Evolutionary conservation across 2,797 vertebrate species (phyloP).

Genomic region (Iguana delicatissima): DNA sequence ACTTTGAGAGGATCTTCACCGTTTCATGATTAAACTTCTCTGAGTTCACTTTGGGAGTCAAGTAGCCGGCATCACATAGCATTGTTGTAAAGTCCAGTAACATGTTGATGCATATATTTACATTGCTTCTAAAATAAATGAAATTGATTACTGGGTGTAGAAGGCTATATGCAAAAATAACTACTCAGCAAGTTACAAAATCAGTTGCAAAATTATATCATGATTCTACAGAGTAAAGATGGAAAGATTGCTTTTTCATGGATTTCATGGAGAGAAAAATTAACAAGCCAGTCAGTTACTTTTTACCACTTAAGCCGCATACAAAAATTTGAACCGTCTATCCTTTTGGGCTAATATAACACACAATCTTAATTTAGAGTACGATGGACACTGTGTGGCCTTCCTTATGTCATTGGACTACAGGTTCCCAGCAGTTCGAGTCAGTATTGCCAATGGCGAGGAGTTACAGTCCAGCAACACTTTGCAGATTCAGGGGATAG

Average conservation of each 20-base stretch:
- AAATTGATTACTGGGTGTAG: not conserved
- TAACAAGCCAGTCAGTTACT: not conserved
- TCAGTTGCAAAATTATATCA: not conserved
- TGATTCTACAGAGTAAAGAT: not conserved
- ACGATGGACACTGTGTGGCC: no score
- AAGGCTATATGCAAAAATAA: not conserved
- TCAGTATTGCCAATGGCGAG: no score
- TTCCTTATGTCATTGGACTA: no score
- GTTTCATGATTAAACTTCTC: slow-evolving; percentile 58
- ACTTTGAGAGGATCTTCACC: not conserved
- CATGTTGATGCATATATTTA: not conserved
- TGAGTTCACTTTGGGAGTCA: not conserved
- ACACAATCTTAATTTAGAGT: not conserved
- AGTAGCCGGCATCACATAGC: slow-evolving; percentile 13
- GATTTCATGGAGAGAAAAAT: not conserved
- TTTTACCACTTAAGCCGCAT: not conserved
- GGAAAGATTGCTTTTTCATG: not conserved
- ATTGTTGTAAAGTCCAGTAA: not conserved
- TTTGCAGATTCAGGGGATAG: no score
- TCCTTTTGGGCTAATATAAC: not conserved
- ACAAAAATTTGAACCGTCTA: not conserved
- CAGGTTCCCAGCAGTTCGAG: no score
- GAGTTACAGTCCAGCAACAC: no score
- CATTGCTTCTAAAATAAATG: not conserved
- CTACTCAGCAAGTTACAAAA: not conserved